These are phyloP conservation scores for Coremacera marginata DNA, from an alignment of 2,888 invertebrate genomes.

Conservation along the genomic window DNA sequence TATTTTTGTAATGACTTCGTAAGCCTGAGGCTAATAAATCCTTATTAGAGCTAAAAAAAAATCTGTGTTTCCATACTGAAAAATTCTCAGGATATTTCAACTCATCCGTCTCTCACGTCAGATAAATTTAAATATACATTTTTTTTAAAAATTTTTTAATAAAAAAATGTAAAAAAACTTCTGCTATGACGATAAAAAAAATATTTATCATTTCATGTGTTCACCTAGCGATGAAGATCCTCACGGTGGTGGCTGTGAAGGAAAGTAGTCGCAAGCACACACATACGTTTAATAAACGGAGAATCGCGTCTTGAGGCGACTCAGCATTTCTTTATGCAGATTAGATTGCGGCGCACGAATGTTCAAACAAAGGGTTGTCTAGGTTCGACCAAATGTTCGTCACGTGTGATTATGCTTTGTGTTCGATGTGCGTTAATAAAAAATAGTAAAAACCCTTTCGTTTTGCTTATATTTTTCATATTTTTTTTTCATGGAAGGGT, in stretches of 20 bases:
- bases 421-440: background rate
- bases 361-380: slow-evolving; percentile 36
- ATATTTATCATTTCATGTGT: slow-evolving; percentile 20
- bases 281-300: background rate
- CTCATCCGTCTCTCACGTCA: slow-evolving; percentile 16
- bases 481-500: slow-evolving; percentile 21
- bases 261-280: background rate
- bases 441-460: slow-evolving; percentile 27
- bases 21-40: background rate
- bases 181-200: slow-evolving; percentile 24
- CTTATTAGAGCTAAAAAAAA: background rate
- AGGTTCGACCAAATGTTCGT: slow-evolving; percentile 2
- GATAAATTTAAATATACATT: slow-evolving; percentile 31
- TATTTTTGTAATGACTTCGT: no score
- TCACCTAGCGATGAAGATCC: slow-evolving; percentile 19
- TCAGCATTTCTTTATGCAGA: slow-evolving; percentile 23
- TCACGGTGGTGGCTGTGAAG: slow-evolving; percentile 15
- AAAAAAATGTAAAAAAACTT: slow-evolving; percentile 25
- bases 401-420: slow-evolving; percentile 14
- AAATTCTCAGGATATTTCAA: slow-evolving; percentile 4
- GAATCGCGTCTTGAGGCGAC: slow-evolving; percentile 14
- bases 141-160: slow-evolving; percentile 7
- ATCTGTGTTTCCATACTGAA: background rate
- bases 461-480: slow-evolving; percentile 3
- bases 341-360: slow-evolving; percentile 27